These are phyloP conservation scores for Acestrorhynchus altus DNA, from an alignment of 2,797 vertebrate species.

Conservation along the genomic window DNA sequence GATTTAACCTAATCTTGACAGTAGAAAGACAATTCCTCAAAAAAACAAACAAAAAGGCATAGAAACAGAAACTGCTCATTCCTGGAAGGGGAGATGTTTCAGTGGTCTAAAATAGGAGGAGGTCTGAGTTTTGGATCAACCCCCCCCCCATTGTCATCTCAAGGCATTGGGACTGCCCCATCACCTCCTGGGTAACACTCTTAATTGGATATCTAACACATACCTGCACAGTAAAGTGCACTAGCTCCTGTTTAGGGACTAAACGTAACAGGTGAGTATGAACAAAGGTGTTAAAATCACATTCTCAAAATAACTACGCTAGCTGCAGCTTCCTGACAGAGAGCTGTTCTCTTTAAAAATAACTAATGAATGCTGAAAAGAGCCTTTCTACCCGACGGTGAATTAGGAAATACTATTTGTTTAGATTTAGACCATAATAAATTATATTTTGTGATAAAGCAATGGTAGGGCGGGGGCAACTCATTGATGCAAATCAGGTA, in stretches of 20 bases:
- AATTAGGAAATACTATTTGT: not conserved
- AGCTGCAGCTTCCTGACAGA: not conserved
- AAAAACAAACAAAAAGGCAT: slow-evolving; percentile 72
- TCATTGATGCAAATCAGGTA: too few relatives aligned
- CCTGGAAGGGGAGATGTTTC: slow-evolving; percentile 57
- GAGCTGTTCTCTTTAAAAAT: not conserved
- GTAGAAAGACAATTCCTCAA: slow-evolving; percentile 66
- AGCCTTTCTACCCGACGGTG: not conserved
- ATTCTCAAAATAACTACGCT: slow-evolving; percentile 4
- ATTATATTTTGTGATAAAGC: not conserved
- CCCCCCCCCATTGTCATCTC: not conserved
- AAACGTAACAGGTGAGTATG: not conserved
- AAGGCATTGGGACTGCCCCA: not conserved
- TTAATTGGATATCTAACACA: slow-evolving; percentile 40
- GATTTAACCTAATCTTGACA: slow-evolving; percentile 34
- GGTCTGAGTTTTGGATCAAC: not conserved
- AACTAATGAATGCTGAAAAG: too few relatives aligned
- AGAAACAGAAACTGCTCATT: slow-evolving; percentile 74
- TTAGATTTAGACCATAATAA: not conserved
- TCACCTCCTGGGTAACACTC: slow-evolving; percentile 25
- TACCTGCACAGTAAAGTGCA: slow-evolving; percentile 18
- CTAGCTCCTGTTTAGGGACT: slow-evolving; percentile 1
- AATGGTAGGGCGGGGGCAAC: too few relatives aligned
- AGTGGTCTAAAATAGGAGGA: slow-evolving; percentile 5
- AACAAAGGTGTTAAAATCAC: not conserved